Base-by-base conservation (phyloP, 2,888 invertebrate genomes). In the Crepidodera aurea region DNA sequence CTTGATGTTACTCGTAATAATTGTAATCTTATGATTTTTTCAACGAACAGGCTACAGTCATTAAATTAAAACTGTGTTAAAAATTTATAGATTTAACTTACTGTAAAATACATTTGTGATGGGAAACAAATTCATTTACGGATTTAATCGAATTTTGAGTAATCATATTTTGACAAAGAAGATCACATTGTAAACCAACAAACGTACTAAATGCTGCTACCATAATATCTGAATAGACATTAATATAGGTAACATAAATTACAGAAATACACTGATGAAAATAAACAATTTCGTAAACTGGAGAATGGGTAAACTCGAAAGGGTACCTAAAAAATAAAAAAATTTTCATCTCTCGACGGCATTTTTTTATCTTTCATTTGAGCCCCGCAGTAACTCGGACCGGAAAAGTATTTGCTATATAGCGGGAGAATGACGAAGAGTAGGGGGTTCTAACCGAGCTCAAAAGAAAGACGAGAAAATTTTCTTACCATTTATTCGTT, bases 251-350 rank as follows among this genome's bases (percentile, higher is more conserved):
- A 6, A 65, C 32, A 40, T 46, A 62, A 0, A 57, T 34, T 32
- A 64, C 32, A 4, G 61, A 34, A n/a, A 69, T 19, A 46, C 54
- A 27, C 57, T 71, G 70, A 25, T 70, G 62, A 10, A 66, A 7
- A 39, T 69, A 71, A 10, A 59, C 56, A 1, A 68, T 4, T 54
- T 64, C 56, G 51, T 58, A 68, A 12, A 44, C n/a, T 7, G 65
- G 60, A 8, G 55, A 22, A 8, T 15, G 25, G 1, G 53, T 37
- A 3, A 58, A 34, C 12, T 69, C 44, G 12, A 67, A 63, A 3
- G 71, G 71, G 57, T 66, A 71, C 71, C 70, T 70, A 5, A 8
- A 56, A 54, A 42, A 15, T 42, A 29, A 29, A n/a, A n/a, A 22
- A n/a, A n/a, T n/a, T n/a, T n/a, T n/a, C n/a, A n/a, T n/a, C n/a